Conservation (phyloP, 2,797 vertebrate genomes). For the Betta splendens region DNA sequence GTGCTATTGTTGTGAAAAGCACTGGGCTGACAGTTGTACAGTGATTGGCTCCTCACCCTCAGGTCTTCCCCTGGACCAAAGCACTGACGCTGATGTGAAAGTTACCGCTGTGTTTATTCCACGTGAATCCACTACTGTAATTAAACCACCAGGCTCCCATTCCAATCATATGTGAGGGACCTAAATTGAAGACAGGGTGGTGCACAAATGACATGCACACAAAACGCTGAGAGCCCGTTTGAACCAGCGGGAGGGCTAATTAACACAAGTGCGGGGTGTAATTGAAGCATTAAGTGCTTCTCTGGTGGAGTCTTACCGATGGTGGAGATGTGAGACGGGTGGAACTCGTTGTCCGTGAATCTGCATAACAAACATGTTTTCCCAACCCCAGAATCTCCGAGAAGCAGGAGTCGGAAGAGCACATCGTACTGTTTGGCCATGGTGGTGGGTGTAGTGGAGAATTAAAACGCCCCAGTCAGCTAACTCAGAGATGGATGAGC, state of each 20-base stretch:
- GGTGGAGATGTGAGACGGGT: constrained; percentile 97
- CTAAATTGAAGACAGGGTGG: neutral
- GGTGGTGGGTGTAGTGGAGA: constrained; percentile 58
- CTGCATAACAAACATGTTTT: constrained; percentile 98
- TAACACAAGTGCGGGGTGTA: neutral
- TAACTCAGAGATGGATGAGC: constrained; percentile 68
- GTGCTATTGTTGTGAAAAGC: constrained; percentile 3
- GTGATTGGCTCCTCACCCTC: constrained; percentile 20
- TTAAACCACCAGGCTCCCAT: neutral
- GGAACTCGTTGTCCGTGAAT: constrained; percentile 98
- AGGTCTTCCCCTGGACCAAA: constrained; percentile 36
- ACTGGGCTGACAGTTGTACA: constrained; percentile 6
- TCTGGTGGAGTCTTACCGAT: constrained; percentile 86
- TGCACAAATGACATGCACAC: constrained; percentile 12
- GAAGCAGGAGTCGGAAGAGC: constrained; percentile 94
- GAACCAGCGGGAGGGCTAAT: neutral
- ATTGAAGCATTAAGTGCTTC: neutral
- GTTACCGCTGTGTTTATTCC: constrained; percentile 1
- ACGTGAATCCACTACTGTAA: neutral
- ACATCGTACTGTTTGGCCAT: constrained; percentile 99
- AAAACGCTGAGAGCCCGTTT: constrained; percentile 9
- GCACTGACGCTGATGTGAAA: neutral
- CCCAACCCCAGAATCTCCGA: constrained; percentile 97
- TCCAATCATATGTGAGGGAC: neutral
- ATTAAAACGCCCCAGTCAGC: constrained; percentile 45